Percentiles rank a stretch among this genome's conserved stretches.
These are phyloP conservation scores for Oscheius sp. DNA, from an alignment of 2,888 invertebrate genomes.

Conservation along the genomic window DNA sequence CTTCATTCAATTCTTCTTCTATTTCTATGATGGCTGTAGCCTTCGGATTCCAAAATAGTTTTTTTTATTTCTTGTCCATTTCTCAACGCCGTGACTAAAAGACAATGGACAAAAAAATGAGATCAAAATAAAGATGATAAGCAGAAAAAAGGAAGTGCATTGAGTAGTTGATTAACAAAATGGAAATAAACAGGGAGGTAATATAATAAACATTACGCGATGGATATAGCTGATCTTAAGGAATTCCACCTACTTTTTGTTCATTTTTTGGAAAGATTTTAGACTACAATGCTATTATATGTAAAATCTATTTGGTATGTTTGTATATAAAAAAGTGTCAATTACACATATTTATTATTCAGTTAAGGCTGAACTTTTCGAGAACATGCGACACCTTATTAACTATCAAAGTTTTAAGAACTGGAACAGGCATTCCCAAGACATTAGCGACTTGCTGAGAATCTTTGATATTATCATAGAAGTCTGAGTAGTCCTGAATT, in stretches of 20 bases:
- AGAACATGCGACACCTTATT: background rate
- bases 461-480: slow-evolving; percentile 1
- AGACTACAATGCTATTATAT: no score
- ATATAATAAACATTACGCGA: no score
- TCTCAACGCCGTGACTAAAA: no score
- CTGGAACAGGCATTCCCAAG: slow-evolving; percentile 2
- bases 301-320: no score
- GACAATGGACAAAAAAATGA: no score
- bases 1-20: background rate
- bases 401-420: background rate
- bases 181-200: no score
- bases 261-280: no score
- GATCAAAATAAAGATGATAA: no score
- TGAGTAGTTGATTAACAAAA: background rate
- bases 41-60: background rate
- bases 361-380: background rate
- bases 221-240: no score
- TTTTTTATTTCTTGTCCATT: background rate
- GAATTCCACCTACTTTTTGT: no score
- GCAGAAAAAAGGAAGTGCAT: background rate
- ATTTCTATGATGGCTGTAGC: background rate
- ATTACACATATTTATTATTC: no score
- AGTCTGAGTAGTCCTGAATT: slow-evolving; percentile 4
- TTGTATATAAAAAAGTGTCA: no score
- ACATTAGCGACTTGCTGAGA: background rate